A percentile compares a stretch with the other conserved stretches of the same genome.
Evolutionary conservation across 1,140 invertebrate species (phyloP).

Genomic region (Saccostrea glomerata): DNA sequence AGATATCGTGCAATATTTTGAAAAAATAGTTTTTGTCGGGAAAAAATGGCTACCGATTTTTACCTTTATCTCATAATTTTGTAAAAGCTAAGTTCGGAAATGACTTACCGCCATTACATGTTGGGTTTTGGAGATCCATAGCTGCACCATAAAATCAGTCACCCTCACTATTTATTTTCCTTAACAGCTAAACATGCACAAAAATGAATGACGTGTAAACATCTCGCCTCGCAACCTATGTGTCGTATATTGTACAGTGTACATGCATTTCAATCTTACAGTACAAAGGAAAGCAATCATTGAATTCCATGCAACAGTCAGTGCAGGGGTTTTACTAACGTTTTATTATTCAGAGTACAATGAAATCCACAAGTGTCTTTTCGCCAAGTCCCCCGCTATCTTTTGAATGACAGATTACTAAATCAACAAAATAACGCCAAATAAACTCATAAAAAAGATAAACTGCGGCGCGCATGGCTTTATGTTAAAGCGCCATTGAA

Average conservation of each 20-base stretch:
- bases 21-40: no score
- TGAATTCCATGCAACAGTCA: not conserved
- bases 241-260: not conserved
- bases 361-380: not conserved
- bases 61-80: no score
- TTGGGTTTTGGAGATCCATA: no score
- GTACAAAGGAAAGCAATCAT: not conserved
- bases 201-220: not conserved
- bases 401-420: not conserved
- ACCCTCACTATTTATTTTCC: no score
- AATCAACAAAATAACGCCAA: constrained; percentile 23
- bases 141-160: no score
- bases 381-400: not conserved
- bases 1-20: no score
- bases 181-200: no score
- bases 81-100: no score
- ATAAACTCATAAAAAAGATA: constrained; percentile 18
- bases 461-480: not conserved
- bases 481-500: not conserved
- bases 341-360: not conserved
- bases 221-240: not conserved
- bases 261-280: not conserved
- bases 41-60: no score
- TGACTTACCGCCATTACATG: not conserved
- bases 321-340: not conserved